phyloP scores from a whole-genome alignment of 2,797 vertebrate species.

The Tapirus indicus region DNA sequence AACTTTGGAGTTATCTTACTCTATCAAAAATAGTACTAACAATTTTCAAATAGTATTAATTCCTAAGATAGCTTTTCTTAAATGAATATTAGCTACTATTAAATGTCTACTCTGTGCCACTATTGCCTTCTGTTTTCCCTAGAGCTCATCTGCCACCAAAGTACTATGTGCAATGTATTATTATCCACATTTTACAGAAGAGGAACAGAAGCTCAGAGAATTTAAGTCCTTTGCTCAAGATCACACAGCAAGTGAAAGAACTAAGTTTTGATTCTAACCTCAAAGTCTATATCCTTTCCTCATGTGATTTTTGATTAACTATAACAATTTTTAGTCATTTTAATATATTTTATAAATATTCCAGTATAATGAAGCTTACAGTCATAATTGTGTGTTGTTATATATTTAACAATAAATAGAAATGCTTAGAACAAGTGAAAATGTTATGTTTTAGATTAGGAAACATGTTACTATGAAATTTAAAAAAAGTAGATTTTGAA shows the following conservation, averaged over 20 bases:
- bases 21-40: background rate
- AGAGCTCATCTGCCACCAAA: background rate
- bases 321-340: background rate
- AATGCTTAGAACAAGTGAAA: background rate
- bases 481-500: background rate
- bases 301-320: background rate
- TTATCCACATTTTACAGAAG: background rate
- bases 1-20: background rate
- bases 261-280: background rate
- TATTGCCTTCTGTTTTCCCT: background rate
- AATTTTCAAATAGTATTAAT: background rate
- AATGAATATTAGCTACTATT: background rate
- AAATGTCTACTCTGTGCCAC: background rate
- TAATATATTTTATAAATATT: constrained; percentile 16
- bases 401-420: background rate
- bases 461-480: background rate
- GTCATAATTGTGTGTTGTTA: background rate
- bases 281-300: background rate
- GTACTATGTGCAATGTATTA: background rate
- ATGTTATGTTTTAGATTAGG: background rate
- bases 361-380: background rate
- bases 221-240: background rate
- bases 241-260: background rate
- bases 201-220: background rate
- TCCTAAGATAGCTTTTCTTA: background rate